Base-by-base conservation (phyloP, 1,140 invertebrate genomes). In the Drosophila cardini region DNA sequence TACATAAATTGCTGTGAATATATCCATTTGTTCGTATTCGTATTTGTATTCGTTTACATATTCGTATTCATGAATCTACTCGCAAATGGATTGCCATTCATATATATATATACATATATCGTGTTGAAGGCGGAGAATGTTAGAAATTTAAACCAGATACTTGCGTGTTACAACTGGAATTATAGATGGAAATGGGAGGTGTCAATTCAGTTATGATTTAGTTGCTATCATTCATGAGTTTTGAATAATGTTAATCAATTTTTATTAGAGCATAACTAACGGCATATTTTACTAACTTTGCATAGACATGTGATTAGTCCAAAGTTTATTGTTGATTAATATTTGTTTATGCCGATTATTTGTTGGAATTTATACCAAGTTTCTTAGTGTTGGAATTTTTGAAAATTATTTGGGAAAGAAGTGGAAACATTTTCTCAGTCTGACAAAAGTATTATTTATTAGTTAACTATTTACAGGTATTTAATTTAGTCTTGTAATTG, bases 1-100 rank as follows among this genome's bases (percentile, higher is more conserved):
- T 61, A 72, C 72, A 80, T 79, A 76, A 76, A 80, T 82, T 67
- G 52, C 34, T 32, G 50, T 70, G 36, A 70, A 74, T 62, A 74
- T 74, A 74, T 74, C 38, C 55, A 56, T 57, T 16, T 58, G 30
- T 67, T 55, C 15, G 34, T 53, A 63, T 55, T 62, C 18, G 5
- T 36, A 53, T 63, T 43, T n/a, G 38, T 61, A 63, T 63, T 65
- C 30, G 10, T 68, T 53, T 38, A 40, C 50, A 34, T n/a, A 34
- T 26, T 38, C 30, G 42, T 34, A 36, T 26, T 26, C 21, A 26
- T 26, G 21, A 26, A 26, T 26, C 21, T 4, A 38, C 58, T 48
- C 21, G 36, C 56, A 21, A 69, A 53, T 38, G 56, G 9, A 18
- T 21, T 5, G 16, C 60, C 48, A 53, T 63, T 63, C 46, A 62